Evolutionary conservation across 1,140 invertebrate species (phyloP).

Genomic region (Arion vulgaris): DNA sequence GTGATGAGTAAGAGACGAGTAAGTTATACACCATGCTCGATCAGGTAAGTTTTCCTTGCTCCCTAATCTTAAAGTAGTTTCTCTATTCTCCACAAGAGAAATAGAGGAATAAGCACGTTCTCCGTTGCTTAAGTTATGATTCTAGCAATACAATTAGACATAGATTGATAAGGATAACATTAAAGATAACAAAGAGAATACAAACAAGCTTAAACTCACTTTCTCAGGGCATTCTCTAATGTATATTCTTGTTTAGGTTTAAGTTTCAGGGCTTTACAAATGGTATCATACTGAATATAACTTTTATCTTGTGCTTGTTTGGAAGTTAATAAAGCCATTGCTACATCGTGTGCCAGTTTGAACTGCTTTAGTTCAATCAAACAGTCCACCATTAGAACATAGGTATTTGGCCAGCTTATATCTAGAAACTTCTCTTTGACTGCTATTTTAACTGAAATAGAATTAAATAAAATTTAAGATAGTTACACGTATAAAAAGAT

Average conservation of each 20-base stretch:
- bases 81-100: too few species aligned
- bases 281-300: not conserved
- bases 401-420: not conserved
- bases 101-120: too few species aligned
- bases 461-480: too few species aligned
- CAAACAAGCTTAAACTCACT: not conserved
- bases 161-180: too few species aligned
- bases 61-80: too few species aligned
- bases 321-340: not conserved
- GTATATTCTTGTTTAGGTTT: not conserved
- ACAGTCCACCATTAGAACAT: slow-evolving; percentile 4
- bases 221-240: not conserved
- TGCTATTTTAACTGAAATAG: not conserved
- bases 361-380: not conserved
- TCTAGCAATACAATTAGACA: too few species aligned
- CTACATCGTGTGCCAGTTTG: not conserved
- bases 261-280: not conserved
- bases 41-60: too few species aligned
- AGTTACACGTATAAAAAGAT: too few species aligned
- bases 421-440: slow-evolving; percentile 1
- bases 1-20: too few species aligned
- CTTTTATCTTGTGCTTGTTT: not conserved
- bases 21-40: too few species aligned
- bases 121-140: too few species aligned
- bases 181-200: too few species aligned